Evolutionary conservation across 2,888 invertebrate genomes (phyloP).

Genomic region (Smittia sp.): DNA sequence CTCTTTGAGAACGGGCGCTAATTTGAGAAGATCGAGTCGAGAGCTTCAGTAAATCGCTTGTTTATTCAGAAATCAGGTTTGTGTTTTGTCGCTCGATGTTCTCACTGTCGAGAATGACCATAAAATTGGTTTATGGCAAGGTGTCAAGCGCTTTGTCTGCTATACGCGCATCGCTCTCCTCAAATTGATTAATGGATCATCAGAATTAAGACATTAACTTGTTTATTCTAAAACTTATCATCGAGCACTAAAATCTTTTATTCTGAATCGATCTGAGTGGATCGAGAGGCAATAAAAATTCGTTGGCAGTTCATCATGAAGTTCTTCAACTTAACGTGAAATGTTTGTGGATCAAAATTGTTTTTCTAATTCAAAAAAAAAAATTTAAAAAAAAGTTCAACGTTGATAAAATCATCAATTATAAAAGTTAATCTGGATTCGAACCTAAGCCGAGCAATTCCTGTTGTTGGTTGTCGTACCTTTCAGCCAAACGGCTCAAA

Average conservation of each 20-base stretch:
- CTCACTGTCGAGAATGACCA: neutral
- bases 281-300: neutral
- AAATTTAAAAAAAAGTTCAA: neutral
- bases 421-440: too few relatives aligned
- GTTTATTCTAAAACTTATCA: constrained; percentile 21
- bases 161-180: constrained; percentile 8
- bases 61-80: constrained; percentile 40
- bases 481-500: too few relatives aligned
- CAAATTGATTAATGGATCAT: constrained; percentile 39
- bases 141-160: constrained; percentile 35
- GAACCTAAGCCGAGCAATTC: too few relatives aligned
- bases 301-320: constrained; percentile 6
- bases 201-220: constrained; percentile 40
- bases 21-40: constrained; percentile 1
- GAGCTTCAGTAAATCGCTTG: constrained; percentile 18
- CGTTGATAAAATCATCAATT: too few relatives aligned
- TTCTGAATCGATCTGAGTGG: constrained; percentile 38
- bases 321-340: too few relatives aligned
- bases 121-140: constrained; percentile 40
- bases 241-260: constrained; percentile 22
- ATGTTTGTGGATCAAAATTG: neutral
- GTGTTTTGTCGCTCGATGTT: neutral
- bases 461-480: too few relatives aligned
- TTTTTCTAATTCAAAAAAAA: too few relatives aligned
- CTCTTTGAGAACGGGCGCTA: neutral